Conservation (phyloP, 2,888 invertebrate species). For the Odontomyia ornata region DNA sequence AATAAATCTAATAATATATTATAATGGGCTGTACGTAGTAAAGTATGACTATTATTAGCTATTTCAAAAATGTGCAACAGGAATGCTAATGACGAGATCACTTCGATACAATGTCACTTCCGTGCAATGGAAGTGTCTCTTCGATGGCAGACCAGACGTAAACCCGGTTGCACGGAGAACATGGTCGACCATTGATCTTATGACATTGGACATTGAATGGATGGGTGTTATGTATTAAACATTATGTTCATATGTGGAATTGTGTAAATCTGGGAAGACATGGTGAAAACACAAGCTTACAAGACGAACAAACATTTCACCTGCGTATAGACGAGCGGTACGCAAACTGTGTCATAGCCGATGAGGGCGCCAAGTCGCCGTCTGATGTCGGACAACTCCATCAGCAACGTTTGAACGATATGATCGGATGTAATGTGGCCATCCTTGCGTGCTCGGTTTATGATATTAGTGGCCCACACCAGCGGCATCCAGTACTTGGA, state of each 20-base stretch:
- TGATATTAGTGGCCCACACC: conserved; percentile 92
- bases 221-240: conserved; percentile 29
- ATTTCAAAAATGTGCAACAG: conserved; percentile 29
- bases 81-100: conserved; percentile 35
- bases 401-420: conserved; percentile 88
- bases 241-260: conserved; percentile 6
- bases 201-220: conserved; percentile 42
- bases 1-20: not conserved
- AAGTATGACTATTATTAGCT: not conserved
- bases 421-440: conserved; percentile 87
- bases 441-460: conserved; percentile 86
- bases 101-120: conserved; percentile 29
- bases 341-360: conserved; percentile 91
- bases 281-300: not conserved
- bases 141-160: not conserved
- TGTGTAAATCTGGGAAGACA: not conserved
- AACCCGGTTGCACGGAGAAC: conserved; percentile 24
- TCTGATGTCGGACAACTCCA: conserved; percentile 89
- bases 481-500: conserved; percentile 93
- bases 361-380: conserved; percentile 84
- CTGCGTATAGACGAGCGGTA: conserved; percentile 92
- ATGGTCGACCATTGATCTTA: conserved; percentile 42
- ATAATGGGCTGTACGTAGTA: not conserved
- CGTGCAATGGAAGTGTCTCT: conserved; percentile 6
- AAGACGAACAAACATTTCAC: conserved; percentile 64